A percentile compares a stretch with the other conserved stretches of the same genome.
Conservation (phyloP, 2,113 vertebrate genomes). For the Euleptes europaea region DNA sequence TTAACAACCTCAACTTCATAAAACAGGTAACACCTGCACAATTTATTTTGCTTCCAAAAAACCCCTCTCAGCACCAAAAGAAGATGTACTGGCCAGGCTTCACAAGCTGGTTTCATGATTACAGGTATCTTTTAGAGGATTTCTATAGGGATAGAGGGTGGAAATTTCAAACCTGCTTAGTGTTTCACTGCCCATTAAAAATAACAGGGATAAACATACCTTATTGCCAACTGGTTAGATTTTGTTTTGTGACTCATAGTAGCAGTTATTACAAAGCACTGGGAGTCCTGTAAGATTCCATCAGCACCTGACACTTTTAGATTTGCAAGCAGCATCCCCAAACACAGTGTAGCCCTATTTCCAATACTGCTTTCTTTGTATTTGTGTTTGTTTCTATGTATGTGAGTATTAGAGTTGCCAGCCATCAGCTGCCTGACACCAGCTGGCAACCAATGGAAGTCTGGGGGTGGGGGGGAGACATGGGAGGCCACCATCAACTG, state of each 20-base stretch:
- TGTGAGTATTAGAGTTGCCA: no score
- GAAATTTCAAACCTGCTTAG: slow-evolving; percentile 2
- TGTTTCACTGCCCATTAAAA: background rate
- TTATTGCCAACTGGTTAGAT: background rate
- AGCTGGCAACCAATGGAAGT: no score
- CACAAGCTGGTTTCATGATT: background rate
- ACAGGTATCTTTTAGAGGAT: slow-evolving; percentile 13
- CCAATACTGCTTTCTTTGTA: background rate
- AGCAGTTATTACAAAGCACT: background rate
- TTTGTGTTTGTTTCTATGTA: background rate
- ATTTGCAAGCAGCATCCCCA: background rate
- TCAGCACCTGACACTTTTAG: background rate
- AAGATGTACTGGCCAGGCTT: slow-evolving; percentile 8
- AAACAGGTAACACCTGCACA: background rate
- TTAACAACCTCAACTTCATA: background rate
- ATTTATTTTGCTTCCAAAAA: slow-evolving; percentile 47
- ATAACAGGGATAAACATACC: background rate
- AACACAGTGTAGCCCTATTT: background rate
- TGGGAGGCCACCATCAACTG: no score
- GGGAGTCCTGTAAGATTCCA: background rate
- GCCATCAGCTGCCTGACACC: no score
- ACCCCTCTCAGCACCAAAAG: background rate
- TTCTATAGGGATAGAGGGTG: background rate
- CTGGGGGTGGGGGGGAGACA: no score
- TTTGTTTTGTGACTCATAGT: background rate